These are phyloP conservation scores for Dolomedes plantarius DNA, from an alignment of 2,888 invertebrate genomes.

Conservation along the genomic window DNA sequence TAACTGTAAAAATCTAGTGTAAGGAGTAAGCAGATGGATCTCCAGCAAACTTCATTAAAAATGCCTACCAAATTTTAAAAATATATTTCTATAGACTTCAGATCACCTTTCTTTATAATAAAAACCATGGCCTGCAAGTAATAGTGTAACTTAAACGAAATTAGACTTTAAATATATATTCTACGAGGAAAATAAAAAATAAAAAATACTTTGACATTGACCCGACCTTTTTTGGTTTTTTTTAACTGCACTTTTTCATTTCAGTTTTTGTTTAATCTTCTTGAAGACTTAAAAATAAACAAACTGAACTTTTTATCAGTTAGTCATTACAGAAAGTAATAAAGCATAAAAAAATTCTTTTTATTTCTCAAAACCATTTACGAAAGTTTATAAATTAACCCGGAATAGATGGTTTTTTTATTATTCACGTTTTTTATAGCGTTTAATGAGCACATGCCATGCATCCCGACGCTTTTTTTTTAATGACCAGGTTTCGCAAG, in stretches of 20 bases:
- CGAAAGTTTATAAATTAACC: constrained; percentile 1
- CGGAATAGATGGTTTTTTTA: background rate
- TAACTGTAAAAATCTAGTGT: too few relatives aligned
- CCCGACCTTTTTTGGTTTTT: background rate
- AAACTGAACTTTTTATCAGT: background rate
- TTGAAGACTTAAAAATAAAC: background rate
- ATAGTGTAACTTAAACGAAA: too few relatives aligned
- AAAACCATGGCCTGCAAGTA: too few relatives aligned
- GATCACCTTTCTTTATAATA: too few relatives aligned
- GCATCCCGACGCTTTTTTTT: background rate
- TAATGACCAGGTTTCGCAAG: background rate
- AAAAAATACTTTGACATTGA: background rate
- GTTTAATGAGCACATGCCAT: background rate
- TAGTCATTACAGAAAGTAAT: background rate
- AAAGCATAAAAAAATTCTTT: background rate
- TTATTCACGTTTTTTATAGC: background rate
- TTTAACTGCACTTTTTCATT: background rate
- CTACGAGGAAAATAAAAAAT: background rate
- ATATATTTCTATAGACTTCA: too few relatives aligned
- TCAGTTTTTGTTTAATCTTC: background rate
- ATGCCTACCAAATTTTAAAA: too few relatives aligned
- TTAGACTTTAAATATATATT: too few relatives aligned
- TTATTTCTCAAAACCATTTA: background rate
- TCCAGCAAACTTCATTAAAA: too few relatives aligned
- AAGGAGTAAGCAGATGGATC: too few relatives aligned